These are phyloP conservation scores for Metallyticus violacea DNA, from an alignment of 2,888 invertebrate species.

Conservation along the genomic window DNA sequence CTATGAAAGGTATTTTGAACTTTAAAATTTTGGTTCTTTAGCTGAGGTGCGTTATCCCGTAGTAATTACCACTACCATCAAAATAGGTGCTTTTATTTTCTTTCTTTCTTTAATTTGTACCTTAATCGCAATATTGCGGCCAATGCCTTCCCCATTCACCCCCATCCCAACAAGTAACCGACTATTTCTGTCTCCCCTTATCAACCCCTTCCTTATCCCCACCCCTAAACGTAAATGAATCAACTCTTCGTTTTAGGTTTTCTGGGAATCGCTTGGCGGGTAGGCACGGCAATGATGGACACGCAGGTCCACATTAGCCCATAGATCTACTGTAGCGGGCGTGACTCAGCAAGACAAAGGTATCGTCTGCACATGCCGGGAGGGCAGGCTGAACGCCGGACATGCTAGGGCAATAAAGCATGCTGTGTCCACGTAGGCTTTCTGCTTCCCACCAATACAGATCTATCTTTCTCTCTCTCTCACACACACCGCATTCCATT, in stretches of 20 bases:
- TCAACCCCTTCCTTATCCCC: background rate
- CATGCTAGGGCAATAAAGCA: background rate
- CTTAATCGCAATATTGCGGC: background rate
- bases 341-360: slow-evolving; percentile 15
- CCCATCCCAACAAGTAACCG: background rate
- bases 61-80: background rate
- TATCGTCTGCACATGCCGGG: background rate
- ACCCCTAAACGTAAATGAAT: background rate
- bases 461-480: too few species aligned
- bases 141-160: background rate
- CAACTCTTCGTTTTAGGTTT: background rate
- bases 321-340: background rate
- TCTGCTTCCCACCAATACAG: background rate
- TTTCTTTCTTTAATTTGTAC: background rate
- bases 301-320: slow-evolving; percentile 7
- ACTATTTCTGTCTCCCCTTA: background rate
- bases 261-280: background rate
- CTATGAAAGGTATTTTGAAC: background rate
- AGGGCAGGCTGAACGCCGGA: too few species aligned
- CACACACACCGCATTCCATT: background rate
- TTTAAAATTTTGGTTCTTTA: background rate
- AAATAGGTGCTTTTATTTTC: background rate
- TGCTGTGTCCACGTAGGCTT: background rate
- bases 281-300: background rate
- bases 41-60: too few species aligned